A percentile compares a stretch with the other conserved stretches of the same genome.
Evolutionary conservation across 1,140 invertebrate genomes (phyloP).

Genomic region (Elysia chlorotica): DNA sequence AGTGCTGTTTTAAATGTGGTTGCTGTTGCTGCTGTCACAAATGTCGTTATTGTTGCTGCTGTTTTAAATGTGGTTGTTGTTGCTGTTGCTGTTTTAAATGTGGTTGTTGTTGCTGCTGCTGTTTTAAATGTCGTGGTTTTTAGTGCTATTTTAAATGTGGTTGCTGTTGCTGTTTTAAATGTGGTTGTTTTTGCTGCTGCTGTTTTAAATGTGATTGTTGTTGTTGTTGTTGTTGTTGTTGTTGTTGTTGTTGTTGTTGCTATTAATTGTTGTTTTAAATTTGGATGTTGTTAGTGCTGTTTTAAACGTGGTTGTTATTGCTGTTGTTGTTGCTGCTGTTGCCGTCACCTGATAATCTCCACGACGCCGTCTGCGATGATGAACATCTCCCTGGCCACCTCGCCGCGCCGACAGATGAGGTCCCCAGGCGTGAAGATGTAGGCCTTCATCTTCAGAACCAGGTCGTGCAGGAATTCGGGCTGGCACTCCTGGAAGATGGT

Average conservation of each 20-base stretch:
- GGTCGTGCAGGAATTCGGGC: constrained; percentile 93
- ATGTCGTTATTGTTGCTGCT: too few relatives aligned
- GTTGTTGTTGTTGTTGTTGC: neutral
- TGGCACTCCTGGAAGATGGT: constrained; percentile 93
- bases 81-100: too few relatives aligned
- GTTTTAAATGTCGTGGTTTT: too few relatives aligned
- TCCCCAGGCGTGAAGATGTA: constrained; percentile 97
- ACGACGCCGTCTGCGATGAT: constrained; percentile 96
- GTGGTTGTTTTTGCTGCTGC: too few relatives aligned
- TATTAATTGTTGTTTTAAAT: neutral
- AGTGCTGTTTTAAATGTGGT: too few relatives aligned
- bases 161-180: too few relatives aligned
- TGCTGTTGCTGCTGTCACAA: too few relatives aligned
- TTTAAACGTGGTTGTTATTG: neutral
- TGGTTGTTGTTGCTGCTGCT: too few relatives aligned
- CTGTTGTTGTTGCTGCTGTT: neutral
- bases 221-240: constrained; percentile 1
- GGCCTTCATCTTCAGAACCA: constrained; percentile 97
- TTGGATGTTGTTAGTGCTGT: neutral
- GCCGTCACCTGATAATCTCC: constrained; percentile 76
- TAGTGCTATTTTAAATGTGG: too few relatives aligned
- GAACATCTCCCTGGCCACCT: constrained; percentile 96
- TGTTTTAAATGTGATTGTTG: too few relatives aligned
- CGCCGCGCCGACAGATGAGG: constrained; percentile 91
- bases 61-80: too few relatives aligned